A percentile compares a stretch with the other conserved stretches of the same genome.
These are phyloP conservation scores for Julus scandinavius DNA, from an alignment of 2,888 invertebrate species.

Conservation along the genomic window DNA sequence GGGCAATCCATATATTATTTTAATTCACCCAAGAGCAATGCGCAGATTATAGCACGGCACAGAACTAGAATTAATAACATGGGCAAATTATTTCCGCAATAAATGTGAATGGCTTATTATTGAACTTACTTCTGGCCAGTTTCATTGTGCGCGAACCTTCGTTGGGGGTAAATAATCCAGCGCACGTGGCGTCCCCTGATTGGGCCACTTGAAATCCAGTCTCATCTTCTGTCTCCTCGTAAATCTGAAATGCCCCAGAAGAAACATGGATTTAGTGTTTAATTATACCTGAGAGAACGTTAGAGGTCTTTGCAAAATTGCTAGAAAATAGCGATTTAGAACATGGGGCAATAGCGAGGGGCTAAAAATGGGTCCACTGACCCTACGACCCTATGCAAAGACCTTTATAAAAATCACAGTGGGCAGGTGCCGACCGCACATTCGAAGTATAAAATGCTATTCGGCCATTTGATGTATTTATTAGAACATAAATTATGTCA, in stretches of 20 bases:
- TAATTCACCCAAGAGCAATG: conserved; percentile 29
- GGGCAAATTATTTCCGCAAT: conserved; percentile 38
- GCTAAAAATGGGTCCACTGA: neutral
- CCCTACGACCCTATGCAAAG: neutral
- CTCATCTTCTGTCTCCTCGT: conserved; percentile 82
- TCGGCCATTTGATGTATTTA: neutral
- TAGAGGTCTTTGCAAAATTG: neutral
- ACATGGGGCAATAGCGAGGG: neutral
- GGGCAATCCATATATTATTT: conserved; percentile 35
- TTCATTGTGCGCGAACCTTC: conserved; percentile 88
- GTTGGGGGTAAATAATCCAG: conserved; percentile 81
- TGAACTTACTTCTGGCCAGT: conserved; percentile 76
- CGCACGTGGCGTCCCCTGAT: conserved; percentile 66
- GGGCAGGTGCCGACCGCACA: neutral
- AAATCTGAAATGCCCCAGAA: conserved; percentile 53
- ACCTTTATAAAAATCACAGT: neutral
- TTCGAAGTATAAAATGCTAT: neutral
- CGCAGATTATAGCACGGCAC: neutral
- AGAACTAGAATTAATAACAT: neutral
- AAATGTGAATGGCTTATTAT: conserved; percentile 21
- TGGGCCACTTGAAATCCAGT: conserved; percentile 66
- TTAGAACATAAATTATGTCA: neutral
- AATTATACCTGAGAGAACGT: neutral
- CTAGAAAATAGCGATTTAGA: neutral
- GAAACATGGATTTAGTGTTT: conserved; percentile 39